Evolutionary conservation across 2,113 vertebrate species (phyloP), one percentile per base, ranked within the genome.

Genomic region (Archilochus colubris): DNA sequence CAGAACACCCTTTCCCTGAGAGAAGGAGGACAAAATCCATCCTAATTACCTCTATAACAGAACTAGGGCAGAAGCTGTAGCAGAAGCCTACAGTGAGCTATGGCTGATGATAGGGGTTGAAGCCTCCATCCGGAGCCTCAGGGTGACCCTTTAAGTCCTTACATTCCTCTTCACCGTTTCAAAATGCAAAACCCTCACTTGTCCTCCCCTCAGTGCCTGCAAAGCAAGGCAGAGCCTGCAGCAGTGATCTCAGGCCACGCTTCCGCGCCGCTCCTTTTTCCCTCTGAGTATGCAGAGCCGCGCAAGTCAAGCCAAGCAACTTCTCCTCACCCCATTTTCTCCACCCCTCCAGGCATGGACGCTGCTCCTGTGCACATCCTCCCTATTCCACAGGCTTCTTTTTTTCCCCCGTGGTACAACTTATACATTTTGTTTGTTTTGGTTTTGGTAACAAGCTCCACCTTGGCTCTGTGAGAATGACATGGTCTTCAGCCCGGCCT

Each of bases 161-260:
- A 1, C 8, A 1, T n/a, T 82, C 57, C 38, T 76, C 67, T 36
- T 83, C 18, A 15, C 40, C 3, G 3, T 50, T 88, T 77, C 59
- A 15, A 81, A 77, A 54, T 0, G 0, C 30, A 67, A 43, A 74
- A 1, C 24, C 14, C 8, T 7, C 23, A 22, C 18, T 50, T 54
- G 51, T 38, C 40, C 62, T 61, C 43, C 10, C 14, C 62, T 69
- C n/a, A 2, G 4, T 10, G 67, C 33, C 73, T 33, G 30, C 11
- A 50, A 54, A 84, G 69, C n/a, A 21, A 24, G 62, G 74, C 48
- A 5, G 28, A 44, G 63, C 67, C 79, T 53, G 59, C 0, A 0
- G 66, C 63, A 76, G 50, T 0, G 0, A 80, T 51, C 55, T 50
- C 7, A 0, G 38, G 36, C 36, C n/a, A 2, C 0, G 2, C 30